Base-by-base conservation (phyloP, 2,113 vertebrate species). In the Neotoma lepida region DNA sequence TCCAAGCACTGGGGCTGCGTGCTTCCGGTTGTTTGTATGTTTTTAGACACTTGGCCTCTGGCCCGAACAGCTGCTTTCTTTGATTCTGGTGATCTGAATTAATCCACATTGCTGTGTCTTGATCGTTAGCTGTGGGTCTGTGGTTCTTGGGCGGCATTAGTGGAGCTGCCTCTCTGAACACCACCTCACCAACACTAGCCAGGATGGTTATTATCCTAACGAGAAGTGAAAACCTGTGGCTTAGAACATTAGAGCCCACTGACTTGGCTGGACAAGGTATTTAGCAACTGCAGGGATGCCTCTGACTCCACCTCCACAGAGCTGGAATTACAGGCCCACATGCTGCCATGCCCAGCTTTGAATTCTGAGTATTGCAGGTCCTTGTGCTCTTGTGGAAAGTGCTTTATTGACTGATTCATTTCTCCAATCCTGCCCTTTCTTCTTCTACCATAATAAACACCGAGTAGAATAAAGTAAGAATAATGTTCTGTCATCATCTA, bases 81-180 rank as follows among this genome's bases (percentile, higher is more conserved):
- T 88, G 91, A 84, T 97, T 91, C 66, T 6, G 14, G 14, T 17
- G 86, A 95, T 78, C 24, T 41, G 90, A 93, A 93, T 97, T 93
- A 74, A 96, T 95, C 61, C 30, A 3, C 5, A 0, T 56, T n/a
- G 58, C n/a, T 30, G 9, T 1, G 22, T 13, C 44, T 74, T 15
- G 5, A 39, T 80, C 30, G n/a, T 33, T 58, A 49, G 84, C n/a
- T 49, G 49, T 3, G 77, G 51, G 24, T 58, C 64, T 41, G 28
- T 33, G 82, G 15, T 3, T 10, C 20, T 39, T 1, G 9, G 3
- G 35, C 22, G 0, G 2, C 76, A 30, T 35, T 70, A 24, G 39
- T 0, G 39, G 4, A 4, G 4, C 5, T 9, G 1, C 41, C 17
- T 28, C 74, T 54, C 44, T 17, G 2, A 24, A 14, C n/a, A 20